These are phyloP conservation scores for Astropecten irregularis DNA, from an alignment of 53 echinoderm and acorn worm species.

Conservation along the genomic window DNA sequence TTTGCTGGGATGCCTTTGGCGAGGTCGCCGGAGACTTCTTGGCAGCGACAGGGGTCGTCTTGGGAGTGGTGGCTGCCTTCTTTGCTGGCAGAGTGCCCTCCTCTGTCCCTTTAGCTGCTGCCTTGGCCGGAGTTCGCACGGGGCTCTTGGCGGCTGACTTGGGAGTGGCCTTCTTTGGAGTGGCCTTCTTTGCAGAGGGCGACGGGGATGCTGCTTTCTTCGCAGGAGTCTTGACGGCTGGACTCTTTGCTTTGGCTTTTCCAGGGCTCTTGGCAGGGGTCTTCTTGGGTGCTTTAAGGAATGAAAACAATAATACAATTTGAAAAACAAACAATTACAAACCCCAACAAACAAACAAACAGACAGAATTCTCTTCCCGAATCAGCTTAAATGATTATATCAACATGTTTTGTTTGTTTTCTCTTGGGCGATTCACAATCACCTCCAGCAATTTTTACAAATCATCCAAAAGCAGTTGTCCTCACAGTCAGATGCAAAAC, in stretches of 20 bases:
- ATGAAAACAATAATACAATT: neutral
- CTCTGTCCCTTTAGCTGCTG: conserved; percentile 15
- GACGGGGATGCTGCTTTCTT: conserved; percentile 70
- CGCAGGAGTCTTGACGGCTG: conserved; percentile 21
- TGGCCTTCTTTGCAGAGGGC: neutral
- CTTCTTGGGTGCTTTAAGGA: conserved; percentile 3
- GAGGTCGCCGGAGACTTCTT: neutral
- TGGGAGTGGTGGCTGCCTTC: conserved; percentile 68
- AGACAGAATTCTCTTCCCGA: no score
- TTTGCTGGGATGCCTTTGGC: conserved; percentile 32
- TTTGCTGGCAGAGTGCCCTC: conserved; percentile 1
- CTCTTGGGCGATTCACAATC: no score
- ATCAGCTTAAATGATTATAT: no score
- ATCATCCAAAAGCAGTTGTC: no score
- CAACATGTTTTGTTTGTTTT: no score
- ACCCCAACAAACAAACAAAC: no score
- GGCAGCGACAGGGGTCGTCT: conserved; percentile 24
- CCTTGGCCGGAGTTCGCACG: conserved; percentile 20
- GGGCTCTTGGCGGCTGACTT: conserved; percentile 27
- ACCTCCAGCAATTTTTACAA: no score
- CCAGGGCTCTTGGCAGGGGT: conserved; percentile 31
- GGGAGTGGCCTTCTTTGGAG: conserved; percentile 35
- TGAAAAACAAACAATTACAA: no score
- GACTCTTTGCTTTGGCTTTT: conserved; percentile 12
- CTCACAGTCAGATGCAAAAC: no score